These are phyloP conservation scores for Acanthopleura granulata DNA, from an alignment of 2,888 invertebrate genomes.

Conservation along the genomic window DNA sequence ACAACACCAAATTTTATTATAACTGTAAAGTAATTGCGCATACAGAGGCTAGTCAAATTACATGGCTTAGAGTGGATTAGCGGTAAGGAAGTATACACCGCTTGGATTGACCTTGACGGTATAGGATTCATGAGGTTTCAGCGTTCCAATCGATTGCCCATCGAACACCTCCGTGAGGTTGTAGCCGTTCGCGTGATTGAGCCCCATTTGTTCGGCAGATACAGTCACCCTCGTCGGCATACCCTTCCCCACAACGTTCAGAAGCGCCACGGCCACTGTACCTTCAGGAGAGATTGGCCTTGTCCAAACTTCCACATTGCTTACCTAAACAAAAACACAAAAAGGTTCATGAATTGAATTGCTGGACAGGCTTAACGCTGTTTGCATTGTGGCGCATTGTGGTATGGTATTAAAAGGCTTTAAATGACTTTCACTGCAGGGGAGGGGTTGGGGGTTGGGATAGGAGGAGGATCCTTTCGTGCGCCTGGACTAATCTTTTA, in stretches of 20 bases:
- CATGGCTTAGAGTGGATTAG: constrained; percentile 11
- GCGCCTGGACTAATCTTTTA: too few species aligned
- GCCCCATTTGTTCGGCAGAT: not conserved
- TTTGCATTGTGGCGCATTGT: too few species aligned
- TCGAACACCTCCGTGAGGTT: constrained; percentile 58
- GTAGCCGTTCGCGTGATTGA: constrained; percentile 38
- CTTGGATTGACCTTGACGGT: constrained; percentile 36
- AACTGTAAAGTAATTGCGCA: too few species aligned
- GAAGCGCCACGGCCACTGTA: not conserved
- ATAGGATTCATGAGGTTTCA: constrained; percentile 39
- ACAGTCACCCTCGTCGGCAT: not conserved
- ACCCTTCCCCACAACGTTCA: not conserved
- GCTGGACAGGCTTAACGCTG: too few species aligned
- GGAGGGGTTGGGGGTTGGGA: too few species aligned
- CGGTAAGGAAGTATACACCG: constrained; percentile 39
- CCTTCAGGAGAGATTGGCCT: not conserved
- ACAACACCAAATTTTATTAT: too few species aligned
- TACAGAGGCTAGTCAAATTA: too few species aligned
- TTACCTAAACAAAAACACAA: not conserved
- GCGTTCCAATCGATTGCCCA: constrained; percentile 45
- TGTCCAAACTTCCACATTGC: not conserved
- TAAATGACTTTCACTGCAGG: too few species aligned
- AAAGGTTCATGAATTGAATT: too few species aligned
- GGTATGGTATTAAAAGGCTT: too few species aligned
- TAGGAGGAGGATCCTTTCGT: too few species aligned